A percentile compares a stretch with the other conserved stretches of the same genome.
Conservation (phyloP, 2,888 invertebrate genomes). For the Perizoma flavofasciatum region DNA sequence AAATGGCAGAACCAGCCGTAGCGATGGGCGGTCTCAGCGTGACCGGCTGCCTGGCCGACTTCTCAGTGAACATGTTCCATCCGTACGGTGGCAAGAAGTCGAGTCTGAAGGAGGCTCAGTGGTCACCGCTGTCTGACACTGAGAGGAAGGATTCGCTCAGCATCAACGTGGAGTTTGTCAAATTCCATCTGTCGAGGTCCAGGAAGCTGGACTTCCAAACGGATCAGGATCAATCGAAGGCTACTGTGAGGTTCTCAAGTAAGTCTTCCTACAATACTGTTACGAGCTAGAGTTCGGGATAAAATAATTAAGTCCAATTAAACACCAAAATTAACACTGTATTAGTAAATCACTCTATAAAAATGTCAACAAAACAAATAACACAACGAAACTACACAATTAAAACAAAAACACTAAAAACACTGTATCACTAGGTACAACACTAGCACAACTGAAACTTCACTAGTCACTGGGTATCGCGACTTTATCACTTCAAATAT, state of each 20-base stretch:
- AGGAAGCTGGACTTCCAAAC: constrained; percentile 93
- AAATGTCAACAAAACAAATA: too few species aligned
- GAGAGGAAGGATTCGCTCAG: constrained; percentile 98
- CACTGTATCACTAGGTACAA: too few species aligned
- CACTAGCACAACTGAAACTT: too few species aligned
- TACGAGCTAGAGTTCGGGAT: too few species aligned
- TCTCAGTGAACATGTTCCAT: constrained; percentile 99
- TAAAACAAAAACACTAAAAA: too few species aligned
- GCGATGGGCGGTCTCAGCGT: constrained; percentile 95
- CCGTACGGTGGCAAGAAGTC: constrained; percentile 97
- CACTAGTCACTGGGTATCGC: too few species aligned
- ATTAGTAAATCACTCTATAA: too few species aligned
- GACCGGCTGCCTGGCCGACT: constrained; percentile 97
- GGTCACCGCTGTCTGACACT: constrained; percentile 93
- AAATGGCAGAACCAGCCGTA: constrained; percentile 85
- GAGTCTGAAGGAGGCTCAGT: constrained; percentile 88
- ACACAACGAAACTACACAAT: too few species aligned
- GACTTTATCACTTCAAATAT: too few species aligned
- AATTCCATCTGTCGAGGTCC: constrained; percentile 96
- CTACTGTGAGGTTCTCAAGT: constrained; percentile 97
- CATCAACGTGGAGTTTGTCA: constrained; percentile 98
- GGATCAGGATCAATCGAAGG: constrained; percentile 89
- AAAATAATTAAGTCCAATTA: too few species aligned
- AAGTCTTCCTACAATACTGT: constrained; percentile 54
- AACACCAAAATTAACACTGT: too few species aligned